Percentiles rank a stretch among this genome's conserved stretches.
These are phyloP conservation scores for Eudasyphora cyanicolor DNA, from an alignment of 2,888 invertebrate genomes.

Conservation along the genomic window DNA sequence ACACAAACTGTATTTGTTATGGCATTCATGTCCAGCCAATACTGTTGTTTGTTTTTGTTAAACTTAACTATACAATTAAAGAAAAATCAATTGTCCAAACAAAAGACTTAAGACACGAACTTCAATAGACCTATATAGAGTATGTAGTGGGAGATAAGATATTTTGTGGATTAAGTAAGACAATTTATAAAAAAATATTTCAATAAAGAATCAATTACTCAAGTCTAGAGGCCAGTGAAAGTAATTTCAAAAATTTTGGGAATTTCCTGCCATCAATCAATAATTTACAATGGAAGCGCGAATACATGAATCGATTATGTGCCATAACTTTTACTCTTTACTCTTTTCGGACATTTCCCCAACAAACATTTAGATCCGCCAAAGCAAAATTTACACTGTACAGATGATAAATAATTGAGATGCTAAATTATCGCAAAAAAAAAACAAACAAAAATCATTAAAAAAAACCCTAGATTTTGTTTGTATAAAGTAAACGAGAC, in stretches of 20 bases:
- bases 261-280: not conserved
- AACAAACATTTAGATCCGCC: not conserved
- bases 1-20: not conserved
- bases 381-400: not conserved
- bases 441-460: not conserved
- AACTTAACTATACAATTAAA: no score
- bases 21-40: not conserved
- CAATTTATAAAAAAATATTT: no score
- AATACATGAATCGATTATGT: not conserved
- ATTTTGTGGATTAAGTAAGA: no score
- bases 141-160: no score
- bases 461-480: not conserved
- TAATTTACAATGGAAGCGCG: not conserved
- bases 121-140: not conserved
- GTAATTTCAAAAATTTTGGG: not conserved
- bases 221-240: no score
- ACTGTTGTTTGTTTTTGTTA: no score
- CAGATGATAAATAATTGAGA: not conserved
- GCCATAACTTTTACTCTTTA: conserved; percentile 2
- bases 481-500: not conserved
- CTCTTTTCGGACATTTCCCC: conserved; percentile 3
- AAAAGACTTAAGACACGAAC: not conserved
- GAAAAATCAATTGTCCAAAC: not conserved
- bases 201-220: no score
- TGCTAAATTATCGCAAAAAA: not conserved